Conservation (phyloP, 2,797 vertebrate genomes). For the Danionella dracula region DNA sequence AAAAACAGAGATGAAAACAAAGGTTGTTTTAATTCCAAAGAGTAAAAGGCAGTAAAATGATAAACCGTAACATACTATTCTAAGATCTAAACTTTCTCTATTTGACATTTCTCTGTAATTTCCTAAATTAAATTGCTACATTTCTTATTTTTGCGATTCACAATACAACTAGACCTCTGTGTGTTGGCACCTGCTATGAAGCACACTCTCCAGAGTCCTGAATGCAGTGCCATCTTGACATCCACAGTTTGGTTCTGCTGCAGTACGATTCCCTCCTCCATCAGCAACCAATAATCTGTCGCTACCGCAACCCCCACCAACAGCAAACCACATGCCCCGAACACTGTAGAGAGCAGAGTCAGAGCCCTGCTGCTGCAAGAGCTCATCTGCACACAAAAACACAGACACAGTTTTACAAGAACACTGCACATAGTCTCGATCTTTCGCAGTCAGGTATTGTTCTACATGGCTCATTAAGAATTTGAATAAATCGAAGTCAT, state of each 20-base stretch:
- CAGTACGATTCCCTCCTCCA: constrained; percentile 89
- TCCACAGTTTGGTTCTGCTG: constrained; percentile 90
- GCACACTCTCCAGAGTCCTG: constrained; percentile 90
- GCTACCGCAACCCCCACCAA: constrained; percentile 90
- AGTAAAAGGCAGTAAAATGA: too few relatives aligned
- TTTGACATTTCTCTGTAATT: too few relatives aligned
- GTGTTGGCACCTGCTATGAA: constrained; percentile 79
- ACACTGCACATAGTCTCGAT: too few relatives aligned
- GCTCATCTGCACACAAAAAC: constrained; percentile 73
- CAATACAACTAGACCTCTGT: background rate
- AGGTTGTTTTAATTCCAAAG: too few relatives aligned
- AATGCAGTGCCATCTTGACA: constrained; percentile 90
- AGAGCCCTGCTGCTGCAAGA: constrained; percentile 88
- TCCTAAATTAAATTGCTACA: too few relatives aligned
- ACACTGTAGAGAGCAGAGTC: constrained; percentile 91
- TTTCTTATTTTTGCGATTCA: too few relatives aligned
- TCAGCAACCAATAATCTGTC: constrained; percentile 92
- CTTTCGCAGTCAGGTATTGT: too few relatives aligned
- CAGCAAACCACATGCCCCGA: constrained; percentile 84
- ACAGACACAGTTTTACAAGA: constrained; percentile 16
- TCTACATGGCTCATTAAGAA: too few relatives aligned
- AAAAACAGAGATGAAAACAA: too few relatives aligned
- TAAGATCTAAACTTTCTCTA: too few relatives aligned
- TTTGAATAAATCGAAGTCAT: too few relatives aligned
- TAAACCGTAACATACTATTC: too few relatives aligned